phyloP scores from a whole-genome alignment of 2,888 invertebrate species.

The Cremastinae sp. region DNA sequence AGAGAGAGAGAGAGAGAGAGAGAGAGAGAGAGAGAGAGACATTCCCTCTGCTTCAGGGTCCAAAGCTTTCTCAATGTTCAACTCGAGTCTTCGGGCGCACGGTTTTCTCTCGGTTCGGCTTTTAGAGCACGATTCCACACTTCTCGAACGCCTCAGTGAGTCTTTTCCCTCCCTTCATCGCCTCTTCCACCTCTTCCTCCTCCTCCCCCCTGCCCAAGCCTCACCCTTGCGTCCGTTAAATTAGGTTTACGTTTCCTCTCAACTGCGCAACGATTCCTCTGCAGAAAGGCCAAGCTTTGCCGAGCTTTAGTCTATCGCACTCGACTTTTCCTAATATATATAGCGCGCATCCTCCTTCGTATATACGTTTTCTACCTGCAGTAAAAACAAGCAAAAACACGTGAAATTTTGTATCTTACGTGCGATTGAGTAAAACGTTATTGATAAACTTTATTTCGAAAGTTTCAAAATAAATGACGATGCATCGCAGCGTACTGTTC shows the following conservation, averaged over 20 bases:
- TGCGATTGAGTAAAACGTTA: constrained; percentile 23
- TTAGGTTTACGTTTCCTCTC: constrained; percentile 68
- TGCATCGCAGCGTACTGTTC: no score
- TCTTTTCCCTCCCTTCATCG: constrained; percentile 36
- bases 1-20: constrained; percentile 13
- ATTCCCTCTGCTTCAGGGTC: constrained; percentile 38
- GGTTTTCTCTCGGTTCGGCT: constrained; percentile 59
- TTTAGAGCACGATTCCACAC: constrained; percentile 62
- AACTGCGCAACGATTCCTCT: constrained; percentile 60
- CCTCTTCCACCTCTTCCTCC: constrained; percentile 10
- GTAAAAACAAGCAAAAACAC: no score
- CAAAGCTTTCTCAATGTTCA: constrained; percentile 52
- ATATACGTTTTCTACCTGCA: no score
- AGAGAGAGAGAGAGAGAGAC: constrained; percentile 4
- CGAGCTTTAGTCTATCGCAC: constrained; percentile 34
- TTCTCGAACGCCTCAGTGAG: constrained; percentile 52
- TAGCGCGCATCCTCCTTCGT: no score
- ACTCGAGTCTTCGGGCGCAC: constrained; percentile 35
- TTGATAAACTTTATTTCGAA: constrained; percentile 26
- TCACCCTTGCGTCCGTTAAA: constrained; percentile 60
- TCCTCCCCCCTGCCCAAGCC: constrained; percentile 26
- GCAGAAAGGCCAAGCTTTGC: constrained; percentile 51
- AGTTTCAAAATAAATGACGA: background rate
- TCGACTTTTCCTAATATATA: constrained; percentile 43
- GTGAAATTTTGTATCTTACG: background rate